Evolutionary conservation across 1,140 invertebrate genomes (phyloP).

Genomic region (Xylocopa sonorina): DNA sequence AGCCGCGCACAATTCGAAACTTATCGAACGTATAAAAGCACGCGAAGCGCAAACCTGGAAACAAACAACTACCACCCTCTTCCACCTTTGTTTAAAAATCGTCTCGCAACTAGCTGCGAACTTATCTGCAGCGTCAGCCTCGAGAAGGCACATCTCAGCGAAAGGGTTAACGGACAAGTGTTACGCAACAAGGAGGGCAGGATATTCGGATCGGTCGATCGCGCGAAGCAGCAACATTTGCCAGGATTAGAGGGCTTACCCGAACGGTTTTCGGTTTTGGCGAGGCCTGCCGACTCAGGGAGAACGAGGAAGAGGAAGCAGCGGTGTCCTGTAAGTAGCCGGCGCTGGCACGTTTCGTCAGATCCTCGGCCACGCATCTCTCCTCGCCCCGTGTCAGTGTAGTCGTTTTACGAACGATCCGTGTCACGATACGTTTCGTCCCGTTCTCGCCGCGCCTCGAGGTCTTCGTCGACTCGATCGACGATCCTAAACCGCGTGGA

Average conservation of each 20-base stretch:
- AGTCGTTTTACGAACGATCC: slow-evolving; percentile 94
- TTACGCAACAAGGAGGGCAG: not conserved
- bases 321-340: slow-evolving; percentile 80
- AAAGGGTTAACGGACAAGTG: too few relatives aligned
- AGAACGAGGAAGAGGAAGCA: slow-evolving; percentile 71
- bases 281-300: slow-evolving; percentile 72
- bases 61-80: not conserved
- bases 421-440: slow-evolving; percentile 90
- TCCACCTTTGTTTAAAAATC: not conserved
- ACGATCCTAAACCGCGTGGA: slow-evolving; percentile 83
- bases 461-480: slow-evolving; percentile 90
- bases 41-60: not conserved
- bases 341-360: slow-evolving; percentile 82
- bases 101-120: too few relatives aligned
- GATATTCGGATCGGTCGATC: not conserved
- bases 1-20: not conserved
- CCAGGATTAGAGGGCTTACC: slow-evolving; percentile 72
- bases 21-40: not conserved
- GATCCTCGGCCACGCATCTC: slow-evolving; percentile 87
- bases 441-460: slow-evolving; percentile 89
- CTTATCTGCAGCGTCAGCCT: too few relatives aligned
- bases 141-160: too few relatives aligned
- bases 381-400: slow-evolving; percentile 94
- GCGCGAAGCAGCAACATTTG: not conserved
- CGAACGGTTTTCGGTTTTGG: slow-evolving; percentile 76